A percentile compares a stretch with the other conserved stretches of the same genome.
These are phyloP conservation scores for Diacarnus erythraeanus DNA, from an alignment of 37 sponge, comb jelly and placozoan species.

Conservation along the genomic window DNA sequence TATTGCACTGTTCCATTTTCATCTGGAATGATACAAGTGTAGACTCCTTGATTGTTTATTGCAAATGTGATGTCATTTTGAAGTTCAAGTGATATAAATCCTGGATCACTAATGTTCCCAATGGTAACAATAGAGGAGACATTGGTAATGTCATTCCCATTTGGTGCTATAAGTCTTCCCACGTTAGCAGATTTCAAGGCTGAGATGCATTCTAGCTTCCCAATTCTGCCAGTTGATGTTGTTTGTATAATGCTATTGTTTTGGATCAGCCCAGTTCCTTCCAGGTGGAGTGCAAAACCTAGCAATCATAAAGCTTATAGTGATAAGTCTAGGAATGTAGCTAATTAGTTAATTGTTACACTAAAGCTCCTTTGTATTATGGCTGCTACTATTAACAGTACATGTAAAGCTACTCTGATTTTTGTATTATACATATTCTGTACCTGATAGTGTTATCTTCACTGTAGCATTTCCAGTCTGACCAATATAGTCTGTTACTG, in stretches of 20 bases:
- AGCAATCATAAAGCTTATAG: too few relatives aligned
- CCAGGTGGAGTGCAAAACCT: slow-evolving; percentile 12
- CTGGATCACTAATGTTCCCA: not conserved
- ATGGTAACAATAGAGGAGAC: not conserved
- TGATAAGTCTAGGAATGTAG: too few relatives aligned
- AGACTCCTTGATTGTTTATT: slow-evolving; percentile 1
- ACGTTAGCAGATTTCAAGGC: not conserved
- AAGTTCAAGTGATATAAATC: slow-evolving; percentile 2
- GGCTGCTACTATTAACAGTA: not conserved
- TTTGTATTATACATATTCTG: too few relatives aligned
- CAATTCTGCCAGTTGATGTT: not conserved
- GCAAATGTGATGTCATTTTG: not conserved
- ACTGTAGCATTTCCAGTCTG: slow-evolving; percentile 9
- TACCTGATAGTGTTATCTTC: slow-evolving; percentile 7
- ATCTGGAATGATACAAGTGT: slow-evolving; percentile 17
- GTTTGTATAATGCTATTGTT: slow-evolving; percentile 15
- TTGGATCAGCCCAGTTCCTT: slow-evolving; percentile 5
- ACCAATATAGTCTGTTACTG: slow-evolving; percentile 15
- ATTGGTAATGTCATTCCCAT: not conserved
- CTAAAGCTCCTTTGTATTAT: too few relatives aligned
- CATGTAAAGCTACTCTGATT: not conserved
- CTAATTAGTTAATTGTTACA: too few relatives aligned
- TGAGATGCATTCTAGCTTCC: not conserved
- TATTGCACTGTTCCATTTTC: slow-evolving; percentile 8
- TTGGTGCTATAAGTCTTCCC: not conserved